These are phyloP conservation scores for Lagocephalus sceleratus DNA, from an alignment of 2,797 vertebrate genomes.

Conservation along the genomic window DNA sequence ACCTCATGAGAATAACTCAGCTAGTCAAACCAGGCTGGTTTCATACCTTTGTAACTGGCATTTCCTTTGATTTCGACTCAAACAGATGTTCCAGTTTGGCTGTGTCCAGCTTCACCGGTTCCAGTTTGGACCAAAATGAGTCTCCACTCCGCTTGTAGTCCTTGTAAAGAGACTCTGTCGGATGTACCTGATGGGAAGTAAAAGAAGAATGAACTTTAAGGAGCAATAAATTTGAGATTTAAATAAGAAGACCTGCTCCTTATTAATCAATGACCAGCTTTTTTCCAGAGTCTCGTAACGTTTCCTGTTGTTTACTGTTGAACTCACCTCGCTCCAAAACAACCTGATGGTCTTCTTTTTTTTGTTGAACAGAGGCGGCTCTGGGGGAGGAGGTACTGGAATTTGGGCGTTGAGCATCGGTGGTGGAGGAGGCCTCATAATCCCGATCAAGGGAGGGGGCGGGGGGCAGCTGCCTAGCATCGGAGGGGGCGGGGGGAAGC, in stretches of 20 bases:
- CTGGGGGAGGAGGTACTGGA: slow-evolving; percentile 62
- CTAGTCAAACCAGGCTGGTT: background rate
- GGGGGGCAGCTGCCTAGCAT: slow-evolving; percentile 79
- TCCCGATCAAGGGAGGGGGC: slow-evolving; percentile 79
- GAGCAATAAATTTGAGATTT: slow-evolving; percentile 6
- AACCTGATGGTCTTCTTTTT: slow-evolving; percentile 97
- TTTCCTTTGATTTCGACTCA: slow-evolving; percentile 95
- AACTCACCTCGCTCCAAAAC: slow-evolving; percentile 90
- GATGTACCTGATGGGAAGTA: slow-evolving; percentile 74
- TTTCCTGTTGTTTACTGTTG: background rate
- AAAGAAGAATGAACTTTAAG: slow-evolving; percentile 28
- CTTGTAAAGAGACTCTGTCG: slow-evolving; percentile 83
- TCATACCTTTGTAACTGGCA: slow-evolving; percentile 90
- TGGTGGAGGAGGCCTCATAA: slow-evolving; percentile 81
- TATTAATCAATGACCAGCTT: background rate
- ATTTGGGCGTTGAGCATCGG: slow-evolving; percentile 67
- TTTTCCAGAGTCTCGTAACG: no score
- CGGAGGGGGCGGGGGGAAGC: slow-evolving; percentile 79
- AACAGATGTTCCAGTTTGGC: slow-evolving; percentile 94
- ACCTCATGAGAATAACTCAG: background rate
- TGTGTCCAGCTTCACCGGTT: slow-evolving; percentile 91
- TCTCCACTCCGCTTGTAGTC: slow-evolving; percentile 84
- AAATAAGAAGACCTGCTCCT: no score
- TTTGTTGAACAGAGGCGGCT: slow-evolving; percentile 86
- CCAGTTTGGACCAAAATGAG: slow-evolving; percentile 93